Conservation (phyloP, 2,797 vertebrate genomes). For the Cephalopachus bancanus region DNA sequence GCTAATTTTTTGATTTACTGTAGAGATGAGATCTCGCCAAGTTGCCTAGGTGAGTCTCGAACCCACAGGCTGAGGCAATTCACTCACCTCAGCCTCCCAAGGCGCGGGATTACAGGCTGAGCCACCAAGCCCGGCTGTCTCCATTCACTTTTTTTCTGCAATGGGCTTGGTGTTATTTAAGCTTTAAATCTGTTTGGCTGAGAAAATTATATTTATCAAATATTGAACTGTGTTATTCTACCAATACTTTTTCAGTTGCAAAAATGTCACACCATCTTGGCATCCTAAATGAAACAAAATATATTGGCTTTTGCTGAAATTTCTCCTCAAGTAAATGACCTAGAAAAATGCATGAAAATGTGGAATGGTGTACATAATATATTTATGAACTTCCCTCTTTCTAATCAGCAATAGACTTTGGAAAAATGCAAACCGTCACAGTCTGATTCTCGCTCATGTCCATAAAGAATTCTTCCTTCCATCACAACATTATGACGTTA, state of each 20-base stretch:
- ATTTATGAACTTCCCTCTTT: constrained; percentile 48
- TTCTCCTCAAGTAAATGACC: constrained; percentile 67
- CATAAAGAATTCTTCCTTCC: neutral
- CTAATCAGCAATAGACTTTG: constrained; percentile 1
- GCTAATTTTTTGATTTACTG: too few species aligned
- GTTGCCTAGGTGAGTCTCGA: too few species aligned
- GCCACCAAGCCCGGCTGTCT: neutral
- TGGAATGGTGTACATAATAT: constrained; percentile 12
- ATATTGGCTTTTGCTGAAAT: constrained; percentile 63
- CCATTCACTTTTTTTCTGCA: neutral
- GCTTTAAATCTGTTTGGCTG: constrained; percentile 29
- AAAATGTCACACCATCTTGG: constrained; percentile 51
- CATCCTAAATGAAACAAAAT: constrained; percentile 66
- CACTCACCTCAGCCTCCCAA: too few species aligned
- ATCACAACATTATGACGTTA: neutral
- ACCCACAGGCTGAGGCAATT: too few species aligned
- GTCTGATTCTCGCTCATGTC: neutral
- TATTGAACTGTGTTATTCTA: constrained; percentile 62
- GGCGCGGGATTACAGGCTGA: too few species aligned
- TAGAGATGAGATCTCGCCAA: too few species aligned
- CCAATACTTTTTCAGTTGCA: constrained; percentile 57
- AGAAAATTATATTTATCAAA: constrained; percentile 71
- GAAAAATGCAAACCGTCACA: constrained; percentile 55
- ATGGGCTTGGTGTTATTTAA: neutral
- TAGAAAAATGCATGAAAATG: constrained; percentile 69